phyloP scores from a whole-genome alignment of 2,888 invertebrate genomes.

The Willowsia nigromaculata region DNA sequence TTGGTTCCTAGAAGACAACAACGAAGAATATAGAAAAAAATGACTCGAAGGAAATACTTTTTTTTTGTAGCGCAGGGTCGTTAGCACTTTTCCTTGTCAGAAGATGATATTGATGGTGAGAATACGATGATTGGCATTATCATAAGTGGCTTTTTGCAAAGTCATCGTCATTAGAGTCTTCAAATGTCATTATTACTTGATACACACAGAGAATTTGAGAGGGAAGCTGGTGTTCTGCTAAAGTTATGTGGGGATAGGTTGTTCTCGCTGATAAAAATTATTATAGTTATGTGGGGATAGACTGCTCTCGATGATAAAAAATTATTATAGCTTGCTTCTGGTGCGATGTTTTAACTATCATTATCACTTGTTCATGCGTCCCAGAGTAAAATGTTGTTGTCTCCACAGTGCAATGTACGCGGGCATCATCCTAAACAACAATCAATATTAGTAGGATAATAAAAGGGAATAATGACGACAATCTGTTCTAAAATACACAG shows the following conservation, averaged over 20 bases:
- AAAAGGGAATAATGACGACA: not conserved
- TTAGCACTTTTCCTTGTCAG: conserved; percentile 35
- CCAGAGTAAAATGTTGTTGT: not conserved
- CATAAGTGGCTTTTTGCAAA: conserved; percentile 42
- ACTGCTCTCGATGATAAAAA: not conserved
- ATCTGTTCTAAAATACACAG: not conserved
- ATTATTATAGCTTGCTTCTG: conserved; percentile 22
- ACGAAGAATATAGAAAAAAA: not conserved
- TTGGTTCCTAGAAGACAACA: not conserved
- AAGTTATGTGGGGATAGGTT: no score
- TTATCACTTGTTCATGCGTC: conserved; percentile 16
- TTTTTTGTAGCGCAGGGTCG: conserved; percentile 33
- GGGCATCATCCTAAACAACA: not conserved
- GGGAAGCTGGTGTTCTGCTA: not conserved
- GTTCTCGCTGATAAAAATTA: no score
- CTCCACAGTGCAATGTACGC: conserved; percentile 13
- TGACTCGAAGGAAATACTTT: not conserved
- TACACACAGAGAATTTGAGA: no score
- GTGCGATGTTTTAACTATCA: not conserved
- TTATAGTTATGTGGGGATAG: not conserved
- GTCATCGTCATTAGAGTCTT: conserved; percentile 63
- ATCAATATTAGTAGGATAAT: not conserved
- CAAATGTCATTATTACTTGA: conserved; percentile 42
- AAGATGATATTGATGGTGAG: not conserved
- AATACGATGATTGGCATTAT: conserved; percentile 51